A percentile compares a stretch with the other conserved stretches of the same genome.
phyloP scores from a whole-genome alignment of 2,113 vertebrate genomes.

The Grus americana region DNA sequence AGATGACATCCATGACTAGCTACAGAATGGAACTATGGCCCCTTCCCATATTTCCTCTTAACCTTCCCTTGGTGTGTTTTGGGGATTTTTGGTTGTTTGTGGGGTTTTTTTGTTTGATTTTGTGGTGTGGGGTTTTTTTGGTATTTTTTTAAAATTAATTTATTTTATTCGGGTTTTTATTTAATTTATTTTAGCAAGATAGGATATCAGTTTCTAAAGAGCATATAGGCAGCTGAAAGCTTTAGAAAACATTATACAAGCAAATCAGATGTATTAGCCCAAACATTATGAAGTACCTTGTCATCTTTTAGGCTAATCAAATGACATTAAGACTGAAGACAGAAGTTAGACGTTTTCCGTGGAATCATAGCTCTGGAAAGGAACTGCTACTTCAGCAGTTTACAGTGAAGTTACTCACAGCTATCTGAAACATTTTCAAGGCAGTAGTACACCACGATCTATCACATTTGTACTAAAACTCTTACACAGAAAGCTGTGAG shows the following conservation, averaged over 20 bases:
- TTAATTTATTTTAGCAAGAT: background rate
- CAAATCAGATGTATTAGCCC: background rate
- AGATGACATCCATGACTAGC: background rate
- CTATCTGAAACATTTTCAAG: background rate
- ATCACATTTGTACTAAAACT: background rate
- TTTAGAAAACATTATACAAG: background rate
- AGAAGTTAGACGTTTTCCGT: background rate
- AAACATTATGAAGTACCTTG: background rate
- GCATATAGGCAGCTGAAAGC: background rate
- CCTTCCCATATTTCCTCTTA: background rate
- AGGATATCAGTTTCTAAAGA: background rate
- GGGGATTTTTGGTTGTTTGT: background rate
- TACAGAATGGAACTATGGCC: background rate
- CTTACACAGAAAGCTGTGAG: background rate
- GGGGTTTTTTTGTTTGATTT: background rate
- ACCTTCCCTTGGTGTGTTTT: background rate
- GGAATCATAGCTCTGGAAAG: background rate
- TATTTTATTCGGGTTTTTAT: no score
- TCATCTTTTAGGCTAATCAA: background rate
- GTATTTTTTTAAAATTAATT: no score
- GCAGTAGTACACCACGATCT: background rate
- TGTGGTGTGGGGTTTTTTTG: background rate
- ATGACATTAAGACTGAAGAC: background rate
- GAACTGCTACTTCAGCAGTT: background rate
- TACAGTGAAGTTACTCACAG: background rate